Evolutionary conservation across 2,888 invertebrate genomes (phyloP).

Genomic region (Plebejus melissa): DNA sequence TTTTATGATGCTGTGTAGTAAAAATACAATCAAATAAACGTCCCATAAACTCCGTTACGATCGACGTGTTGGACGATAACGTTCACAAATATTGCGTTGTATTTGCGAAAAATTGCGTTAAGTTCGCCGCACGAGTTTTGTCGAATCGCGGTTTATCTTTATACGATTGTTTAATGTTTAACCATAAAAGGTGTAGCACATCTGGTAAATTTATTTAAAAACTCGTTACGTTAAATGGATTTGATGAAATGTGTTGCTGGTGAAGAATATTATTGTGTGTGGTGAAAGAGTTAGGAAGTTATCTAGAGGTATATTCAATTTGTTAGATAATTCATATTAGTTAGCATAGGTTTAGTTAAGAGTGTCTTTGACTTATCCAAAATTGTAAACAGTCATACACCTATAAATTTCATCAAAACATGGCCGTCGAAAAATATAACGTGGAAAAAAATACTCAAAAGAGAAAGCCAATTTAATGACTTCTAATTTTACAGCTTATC

Average conservation of each 20-base stretch:
- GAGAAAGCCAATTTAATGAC: neutral
- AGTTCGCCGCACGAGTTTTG: conserved; percentile 14
- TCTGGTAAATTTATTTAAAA: neutral
- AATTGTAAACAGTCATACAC: too few relatives aligned
- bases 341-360: too few relatives aligned
- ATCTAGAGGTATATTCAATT: too few relatives aligned
- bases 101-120: conserved; percentile 25
- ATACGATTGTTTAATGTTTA: neutral
- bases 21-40: conserved; percentile 25
- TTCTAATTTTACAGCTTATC: conserved; percentile 9
- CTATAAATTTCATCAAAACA: neutral
- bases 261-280: neutral
- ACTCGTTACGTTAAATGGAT: neutral
- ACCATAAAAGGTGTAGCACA: conserved; percentile 8
- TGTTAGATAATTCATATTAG: too few relatives aligned
- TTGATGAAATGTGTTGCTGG: neutral
- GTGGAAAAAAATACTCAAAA: neutral
- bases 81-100: conserved; percentile 22
- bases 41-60: conserved; percentile 22
- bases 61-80: neutral
- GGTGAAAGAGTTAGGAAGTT: too few relatives aligned
- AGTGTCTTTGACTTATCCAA: too few relatives aligned
- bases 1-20: conserved; percentile 22
- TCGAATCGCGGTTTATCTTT: conserved; percentile 6
- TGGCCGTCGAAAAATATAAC: neutral